These are phyloP conservation scores for Rhinatrema bivittatum DNA, from an alignment of 2,797 vertebrate species.

Conservation along the genomic window DNA sequence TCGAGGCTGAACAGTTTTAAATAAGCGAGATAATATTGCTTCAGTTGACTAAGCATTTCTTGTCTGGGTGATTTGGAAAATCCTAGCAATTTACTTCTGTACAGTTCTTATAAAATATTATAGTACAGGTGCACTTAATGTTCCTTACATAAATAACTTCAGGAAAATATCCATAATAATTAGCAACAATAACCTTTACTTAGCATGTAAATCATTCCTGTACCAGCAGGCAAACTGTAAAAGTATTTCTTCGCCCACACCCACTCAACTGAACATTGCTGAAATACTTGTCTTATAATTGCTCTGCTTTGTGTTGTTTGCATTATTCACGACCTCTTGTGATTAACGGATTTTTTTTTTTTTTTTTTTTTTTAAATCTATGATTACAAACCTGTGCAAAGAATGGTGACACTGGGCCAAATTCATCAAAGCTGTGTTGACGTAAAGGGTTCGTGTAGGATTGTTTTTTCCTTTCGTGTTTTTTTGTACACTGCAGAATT, in stretches of 20 bases:
- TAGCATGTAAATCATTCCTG: slow-evolving; percentile 33
- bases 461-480: too few species aligned
- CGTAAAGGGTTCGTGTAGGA: background rate
- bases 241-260: slow-evolving; percentile 37
- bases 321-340: slow-evolving; percentile 37
- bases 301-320: slow-evolving; percentile 40
- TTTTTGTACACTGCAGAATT: too few species aligned
- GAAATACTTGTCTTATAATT: slow-evolving; percentile 44
- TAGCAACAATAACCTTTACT: slow-evolving; percentile 38
- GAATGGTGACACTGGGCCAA: background rate
- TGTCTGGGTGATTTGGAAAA: slow-evolving; percentile 29
- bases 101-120: slow-evolving; percentile 14
- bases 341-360: slow-evolving; percentile 32
- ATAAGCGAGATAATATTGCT: too few species aligned
- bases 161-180: slow-evolving; percentile 43
- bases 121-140: slow-evolving; percentile 29
- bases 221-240: slow-evolving; percentile 30
- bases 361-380: too few species aligned
- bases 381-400: slow-evolving; percentile 14
- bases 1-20: too few species aligned
- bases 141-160: slow-evolving; percentile 32
- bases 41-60: slow-evolving; percentile 13
- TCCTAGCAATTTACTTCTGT: slow-evolving; percentile 13
- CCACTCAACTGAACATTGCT: slow-evolving; percentile 36
- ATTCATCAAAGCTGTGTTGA: background rate